Evolutionary conservation across 64 coral and sea anemone genomes (phyloP).

Genomic region (Porites lutea): DNA sequence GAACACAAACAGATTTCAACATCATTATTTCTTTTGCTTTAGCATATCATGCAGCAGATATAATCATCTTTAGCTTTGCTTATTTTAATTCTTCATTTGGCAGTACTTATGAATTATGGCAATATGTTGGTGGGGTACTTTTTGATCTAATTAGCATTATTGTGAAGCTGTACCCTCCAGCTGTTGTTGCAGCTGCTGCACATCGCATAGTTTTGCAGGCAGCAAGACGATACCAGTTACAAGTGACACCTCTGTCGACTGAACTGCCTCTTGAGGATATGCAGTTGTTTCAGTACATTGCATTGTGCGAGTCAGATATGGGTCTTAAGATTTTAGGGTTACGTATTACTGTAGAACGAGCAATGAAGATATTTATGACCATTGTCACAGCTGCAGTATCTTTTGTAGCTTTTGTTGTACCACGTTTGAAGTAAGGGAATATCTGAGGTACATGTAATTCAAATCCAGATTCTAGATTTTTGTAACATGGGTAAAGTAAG

Average conservation of each 20-base stretch:
- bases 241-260: conserved; percentile 27
- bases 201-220: conserved; percentile 75
- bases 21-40: conserved; percentile 75
- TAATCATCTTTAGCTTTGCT: conserved; percentile 82
- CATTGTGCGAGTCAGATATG: conserved; percentile 65
- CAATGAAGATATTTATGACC: conserved; percentile 66
- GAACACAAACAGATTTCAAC: conserved; percentile 73
- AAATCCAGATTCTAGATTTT: no score
- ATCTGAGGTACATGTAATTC: not conserved
- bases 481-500: no score
- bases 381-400: conserved; percentile 63
- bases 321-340: conserved; percentile 82
- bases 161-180: conserved; percentile 75
- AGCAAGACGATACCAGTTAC: conserved; percentile 42
- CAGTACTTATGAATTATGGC: conserved; percentile 57
- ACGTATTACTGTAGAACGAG: conserved; percentile 71
- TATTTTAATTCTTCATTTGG: conserved; percentile 81
- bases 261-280: conserved; percentile 67
- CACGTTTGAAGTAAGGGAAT: not conserved
- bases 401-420: conserved; percentile 73
- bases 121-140: conserved; percentile 66
- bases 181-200: conserved; percentile 60
- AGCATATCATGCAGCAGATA: conserved; percentile 62
- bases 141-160: conserved; percentile 75
- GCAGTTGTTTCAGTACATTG: conserved; percentile 71